These are phyloP conservation scores for Epizoanthus scotinus DNA, from an alignment of 92 coral and sea anemone genomes.

Conservation along the genomic window DNA sequence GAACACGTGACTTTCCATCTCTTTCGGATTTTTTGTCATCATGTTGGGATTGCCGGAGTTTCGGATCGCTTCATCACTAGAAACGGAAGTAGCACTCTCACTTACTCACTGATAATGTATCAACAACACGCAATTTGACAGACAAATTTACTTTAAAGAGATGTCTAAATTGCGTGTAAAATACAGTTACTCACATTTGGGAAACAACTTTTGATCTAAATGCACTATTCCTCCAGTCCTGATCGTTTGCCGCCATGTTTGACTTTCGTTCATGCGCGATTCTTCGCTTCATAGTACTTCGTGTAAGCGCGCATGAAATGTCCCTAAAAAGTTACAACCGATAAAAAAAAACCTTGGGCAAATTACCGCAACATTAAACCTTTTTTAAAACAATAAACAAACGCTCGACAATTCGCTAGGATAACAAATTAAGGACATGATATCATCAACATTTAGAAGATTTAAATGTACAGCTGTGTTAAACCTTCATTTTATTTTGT, in stretches of 20 bases:
- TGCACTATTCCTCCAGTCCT: conserved; percentile 15
- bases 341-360: no score
- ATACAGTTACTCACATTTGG: conserved; percentile 27
- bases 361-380: no score
- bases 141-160: not conserved
- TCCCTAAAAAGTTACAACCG: not conserved
- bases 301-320: not conserved
- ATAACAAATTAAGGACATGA: no score
- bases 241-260: conserved; percentile 22
- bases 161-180: not conserved
- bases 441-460: no score
- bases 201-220: conserved; percentile 33
- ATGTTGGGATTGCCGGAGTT: conserved; percentile 23
- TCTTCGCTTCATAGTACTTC: not conserved
- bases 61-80: conserved; percentile 19
- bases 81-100: not conserved
- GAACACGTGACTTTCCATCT: conserved; percentile 20
- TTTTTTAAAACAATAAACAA: no score
- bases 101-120: not conserved
- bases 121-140: not conserved
- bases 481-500: no score
- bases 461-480: no score
- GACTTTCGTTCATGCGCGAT: not conserved
- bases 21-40: conserved; percentile 13
- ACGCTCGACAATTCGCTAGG: no score